These are phyloP conservation scores for Lordiphosa collinella DNA, from an alignment of 1,140 invertebrate genomes.

Conservation along the genomic window DNA sequence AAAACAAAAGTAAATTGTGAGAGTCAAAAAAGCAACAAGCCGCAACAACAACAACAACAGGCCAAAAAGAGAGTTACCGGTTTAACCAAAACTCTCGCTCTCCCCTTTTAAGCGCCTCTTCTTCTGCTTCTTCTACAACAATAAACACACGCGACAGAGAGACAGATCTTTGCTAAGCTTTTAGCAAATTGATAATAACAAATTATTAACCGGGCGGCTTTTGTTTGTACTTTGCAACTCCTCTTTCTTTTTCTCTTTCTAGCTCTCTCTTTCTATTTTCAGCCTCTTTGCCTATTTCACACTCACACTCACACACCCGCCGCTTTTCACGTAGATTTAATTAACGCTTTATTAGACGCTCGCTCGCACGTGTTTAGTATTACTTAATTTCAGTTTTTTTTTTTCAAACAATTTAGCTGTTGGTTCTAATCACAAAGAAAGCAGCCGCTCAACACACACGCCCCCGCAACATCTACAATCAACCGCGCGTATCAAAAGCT, in stretches of 20 bases:
- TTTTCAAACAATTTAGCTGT: neutral
- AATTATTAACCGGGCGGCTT: slow-evolving; percentile 23
- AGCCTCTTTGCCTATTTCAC: slow-evolving; percentile 10
- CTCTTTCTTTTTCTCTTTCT: slow-evolving; percentile 12
- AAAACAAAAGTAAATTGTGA: slow-evolving; percentile 15
- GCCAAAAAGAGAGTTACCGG: slow-evolving; percentile 51
- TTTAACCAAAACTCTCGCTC: slow-evolving; percentile 22
- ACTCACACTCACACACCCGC: slow-evolving; percentile 5
- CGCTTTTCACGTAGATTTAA: neutral
- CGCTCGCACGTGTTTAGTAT: neutral
- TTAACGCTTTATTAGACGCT: neutral
- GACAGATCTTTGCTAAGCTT: slow-evolving; percentile 1
- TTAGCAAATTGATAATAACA: neutral
- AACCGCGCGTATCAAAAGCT: neutral
- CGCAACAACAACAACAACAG: slow-evolving; percentile 24
- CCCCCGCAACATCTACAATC: neutral
- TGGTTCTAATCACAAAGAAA: neutral
- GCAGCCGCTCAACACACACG: neutral
- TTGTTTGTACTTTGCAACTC: slow-evolving; percentile 1
- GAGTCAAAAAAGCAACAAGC: slow-evolving; percentile 48
- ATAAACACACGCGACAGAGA: slow-evolving; percentile 1
- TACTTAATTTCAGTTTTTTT: slow-evolving; percentile 1
- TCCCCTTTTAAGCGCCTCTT: slow-evolving; percentile 13
- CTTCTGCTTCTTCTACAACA: slow-evolving; percentile 5
- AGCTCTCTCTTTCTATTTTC: slow-evolving; percentile 10